phyloP scores from a whole-genome alignment of 2,797 vertebrate genomes.

The Enteromius fasciolatus region DNA sequence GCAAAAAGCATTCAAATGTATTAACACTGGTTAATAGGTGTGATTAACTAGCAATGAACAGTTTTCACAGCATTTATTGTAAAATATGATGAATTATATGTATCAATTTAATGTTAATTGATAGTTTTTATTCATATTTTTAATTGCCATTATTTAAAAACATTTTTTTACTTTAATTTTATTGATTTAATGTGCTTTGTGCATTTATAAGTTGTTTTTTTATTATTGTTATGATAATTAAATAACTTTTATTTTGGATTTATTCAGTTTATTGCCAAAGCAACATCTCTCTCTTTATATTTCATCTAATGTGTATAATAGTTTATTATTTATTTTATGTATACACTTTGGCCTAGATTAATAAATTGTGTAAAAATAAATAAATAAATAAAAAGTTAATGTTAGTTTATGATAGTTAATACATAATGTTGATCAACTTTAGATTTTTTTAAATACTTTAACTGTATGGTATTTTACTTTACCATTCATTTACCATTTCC shows the following conservation, averaged over 20 bases:
- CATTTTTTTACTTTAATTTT: background rate
- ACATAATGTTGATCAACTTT: too few species aligned
- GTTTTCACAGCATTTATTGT: background rate
- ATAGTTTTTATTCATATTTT: background rate
- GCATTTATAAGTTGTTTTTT: background rate
- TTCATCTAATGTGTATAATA: background rate
- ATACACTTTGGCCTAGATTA: background rate
- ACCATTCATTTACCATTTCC: background rate
- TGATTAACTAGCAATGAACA: background rate
- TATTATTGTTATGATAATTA: background rate
- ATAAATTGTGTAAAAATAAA: background rate
- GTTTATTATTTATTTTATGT: background rate
- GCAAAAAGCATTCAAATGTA: background rate
- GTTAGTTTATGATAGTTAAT: background rate
- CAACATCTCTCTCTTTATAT: background rate
- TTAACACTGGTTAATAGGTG: background rate
- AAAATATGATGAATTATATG: background rate
- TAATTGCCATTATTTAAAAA: background rate
- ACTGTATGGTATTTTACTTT: background rate
- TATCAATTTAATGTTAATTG: background rate
- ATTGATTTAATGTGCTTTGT: background rate
- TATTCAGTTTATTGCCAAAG: background rate
- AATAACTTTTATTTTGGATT: background rate
- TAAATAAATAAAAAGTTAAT: too few species aligned
- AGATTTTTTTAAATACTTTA: background rate